phyloP scores from a whole-genome alignment of 2,113 vertebrate genomes.

The Aptenodytes patagonicus region DNA sequence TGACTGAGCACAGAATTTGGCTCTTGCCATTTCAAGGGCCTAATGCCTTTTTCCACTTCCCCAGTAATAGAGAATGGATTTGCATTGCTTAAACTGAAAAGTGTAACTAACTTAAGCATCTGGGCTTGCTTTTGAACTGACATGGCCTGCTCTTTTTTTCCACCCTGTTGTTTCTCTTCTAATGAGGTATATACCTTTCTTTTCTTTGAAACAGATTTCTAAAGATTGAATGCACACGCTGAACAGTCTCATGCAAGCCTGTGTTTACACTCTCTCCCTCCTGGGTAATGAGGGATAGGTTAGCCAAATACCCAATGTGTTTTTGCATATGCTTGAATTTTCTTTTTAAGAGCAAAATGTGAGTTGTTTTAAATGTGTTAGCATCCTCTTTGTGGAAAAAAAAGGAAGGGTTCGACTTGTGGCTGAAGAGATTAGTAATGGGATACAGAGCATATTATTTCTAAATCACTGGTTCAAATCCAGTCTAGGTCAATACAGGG shows the following conservation, averaged over 20 bases:
- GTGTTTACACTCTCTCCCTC: neutral
- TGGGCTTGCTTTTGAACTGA: neutral
- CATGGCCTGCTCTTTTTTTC: neutral
- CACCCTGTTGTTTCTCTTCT: slow-evolving; percentile 32
- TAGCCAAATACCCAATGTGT: neutral
- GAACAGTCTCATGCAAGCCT: neutral
- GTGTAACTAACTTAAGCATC: slow-evolving; percentile 52
- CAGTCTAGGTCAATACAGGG: neutral
- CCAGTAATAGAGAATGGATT: slow-evolving; percentile 27
- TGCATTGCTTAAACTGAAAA: slow-evolving; percentile 60
- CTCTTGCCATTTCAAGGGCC: slow-evolving; percentile 24
- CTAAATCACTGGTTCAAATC: slow-evolving; percentile 35
- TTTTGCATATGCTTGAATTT: neutral
- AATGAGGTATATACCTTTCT: slow-evolving; percentile 34
- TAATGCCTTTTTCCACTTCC: slow-evolving; percentile 54
- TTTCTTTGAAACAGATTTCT: slow-evolving; percentile 40
- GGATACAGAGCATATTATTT: slow-evolving; percentile 24
- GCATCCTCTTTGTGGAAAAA: neutral
- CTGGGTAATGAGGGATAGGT: slow-evolving; percentile 3
- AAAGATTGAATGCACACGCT: neutral
- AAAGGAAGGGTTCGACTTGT: neutral
- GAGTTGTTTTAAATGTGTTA: neutral
- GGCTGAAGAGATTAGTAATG: slow-evolving; percentile 34
- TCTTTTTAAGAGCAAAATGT: neutral
- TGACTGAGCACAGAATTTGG: slow-evolving; percentile 41